These are phyloP conservation scores for Macropis europaea DNA, from an alignment of 2,888 invertebrate genomes.

Conservation along the genomic window DNA sequence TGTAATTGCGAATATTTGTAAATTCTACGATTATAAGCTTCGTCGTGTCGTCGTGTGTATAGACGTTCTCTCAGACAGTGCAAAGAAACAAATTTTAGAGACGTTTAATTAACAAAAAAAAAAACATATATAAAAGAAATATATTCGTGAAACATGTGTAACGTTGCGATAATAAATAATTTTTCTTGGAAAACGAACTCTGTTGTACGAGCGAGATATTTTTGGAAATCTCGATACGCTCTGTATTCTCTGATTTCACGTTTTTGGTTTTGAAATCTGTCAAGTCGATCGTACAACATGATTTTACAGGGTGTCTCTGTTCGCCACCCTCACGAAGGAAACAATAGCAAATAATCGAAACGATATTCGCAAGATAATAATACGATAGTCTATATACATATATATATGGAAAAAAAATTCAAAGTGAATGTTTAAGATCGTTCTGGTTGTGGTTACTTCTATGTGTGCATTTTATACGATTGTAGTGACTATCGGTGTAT, in stretches of 20 bases:
- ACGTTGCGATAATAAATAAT: slow-evolving; percentile 50
- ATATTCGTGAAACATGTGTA: slow-evolving; percentile 65
- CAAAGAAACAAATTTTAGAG: slow-evolving; percentile 37
- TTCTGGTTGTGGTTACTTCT: slow-evolving; percentile 66
- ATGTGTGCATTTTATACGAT: slow-evolving; percentile 54
- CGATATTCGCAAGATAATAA: slow-evolving; percentile 61
- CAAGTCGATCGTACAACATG: slow-evolving; percentile 62
- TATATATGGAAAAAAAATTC: slow-evolving; percentile 54
- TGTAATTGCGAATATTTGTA: slow-evolving; percentile 38
- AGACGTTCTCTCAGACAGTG: slow-evolving; percentile 44
- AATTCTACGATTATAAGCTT: slow-evolving; percentile 58
- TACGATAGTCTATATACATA: slow-evolving; percentile 62
- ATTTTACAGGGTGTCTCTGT: slow-evolving; percentile 33
- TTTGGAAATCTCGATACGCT: slow-evolving; percentile 16
- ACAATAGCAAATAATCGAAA: slow-evolving; percentile 43
- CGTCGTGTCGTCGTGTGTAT: slow-evolving; percentile 24
- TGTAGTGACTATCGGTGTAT: slow-evolving; percentile 33
- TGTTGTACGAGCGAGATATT: slow-evolving; percentile 46
- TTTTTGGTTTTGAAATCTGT: too few species aligned
- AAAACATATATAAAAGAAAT: slow-evolving; percentile 35
- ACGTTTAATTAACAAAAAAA: slow-evolving; percentile 36
- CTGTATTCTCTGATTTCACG: too few species aligned
- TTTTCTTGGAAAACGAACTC: slow-evolving; percentile 31
- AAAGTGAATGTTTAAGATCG: slow-evolving; percentile 41
- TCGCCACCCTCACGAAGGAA: slow-evolving; percentile 28